These are phyloP conservation scores for Drosophila tsacasi DNA, from an alignment of 1,140 invertebrate genomes.

Conservation along the genomic window DNA sequence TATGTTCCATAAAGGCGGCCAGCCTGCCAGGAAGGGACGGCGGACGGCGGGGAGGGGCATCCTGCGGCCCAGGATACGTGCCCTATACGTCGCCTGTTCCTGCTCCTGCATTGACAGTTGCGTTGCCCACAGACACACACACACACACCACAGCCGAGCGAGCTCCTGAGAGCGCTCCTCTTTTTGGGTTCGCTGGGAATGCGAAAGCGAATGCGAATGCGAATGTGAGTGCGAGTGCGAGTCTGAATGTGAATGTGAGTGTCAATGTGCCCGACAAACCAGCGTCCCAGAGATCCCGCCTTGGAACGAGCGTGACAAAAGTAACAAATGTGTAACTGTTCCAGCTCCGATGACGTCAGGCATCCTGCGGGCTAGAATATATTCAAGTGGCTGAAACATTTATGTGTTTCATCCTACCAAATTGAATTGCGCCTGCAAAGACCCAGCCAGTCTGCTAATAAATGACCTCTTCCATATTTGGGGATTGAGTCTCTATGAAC, in stretches of 20 bases:
- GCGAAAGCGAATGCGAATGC: not conserved
- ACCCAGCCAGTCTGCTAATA: slow-evolving; percentile 16
- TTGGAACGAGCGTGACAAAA: slow-evolving; percentile 58
- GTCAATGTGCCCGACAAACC: slow-evolving; percentile 32
- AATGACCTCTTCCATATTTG: slow-evolving; percentile 24
- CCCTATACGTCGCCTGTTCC: slow-evolving; percentile 57
- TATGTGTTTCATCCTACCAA: slow-evolving; percentile 18
- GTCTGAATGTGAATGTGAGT: slow-evolving; percentile 3
- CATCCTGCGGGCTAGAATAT: slow-evolving; percentile 34
- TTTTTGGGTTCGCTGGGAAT: slow-evolving; percentile 23
- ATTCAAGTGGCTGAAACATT: slow-evolving; percentile 26
- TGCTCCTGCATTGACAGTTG: slow-evolving; percentile 41
- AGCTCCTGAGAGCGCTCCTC: slow-evolving; percentile 10
- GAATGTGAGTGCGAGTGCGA: not conserved
- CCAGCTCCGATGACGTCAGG: slow-evolving; percentile 47
- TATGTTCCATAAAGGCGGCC: slow-evolving; percentile 62
- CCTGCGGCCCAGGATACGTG: slow-evolving; percentile 69
- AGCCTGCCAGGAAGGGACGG: not conserved
- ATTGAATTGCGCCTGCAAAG: slow-evolving; percentile 32
- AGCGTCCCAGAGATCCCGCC: slow-evolving; percentile 45
- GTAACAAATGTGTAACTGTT: slow-evolving; percentile 45
- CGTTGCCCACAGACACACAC: slow-evolving; percentile 8
- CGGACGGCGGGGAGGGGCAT: slow-evolving; percentile 15
- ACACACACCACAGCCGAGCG: not conserved
- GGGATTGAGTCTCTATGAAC: slow-evolving; percentile 6